phyloP scores from a whole-genome alignment of 2,113 vertebrate genomes.

The Nibea albiflora region DNA sequence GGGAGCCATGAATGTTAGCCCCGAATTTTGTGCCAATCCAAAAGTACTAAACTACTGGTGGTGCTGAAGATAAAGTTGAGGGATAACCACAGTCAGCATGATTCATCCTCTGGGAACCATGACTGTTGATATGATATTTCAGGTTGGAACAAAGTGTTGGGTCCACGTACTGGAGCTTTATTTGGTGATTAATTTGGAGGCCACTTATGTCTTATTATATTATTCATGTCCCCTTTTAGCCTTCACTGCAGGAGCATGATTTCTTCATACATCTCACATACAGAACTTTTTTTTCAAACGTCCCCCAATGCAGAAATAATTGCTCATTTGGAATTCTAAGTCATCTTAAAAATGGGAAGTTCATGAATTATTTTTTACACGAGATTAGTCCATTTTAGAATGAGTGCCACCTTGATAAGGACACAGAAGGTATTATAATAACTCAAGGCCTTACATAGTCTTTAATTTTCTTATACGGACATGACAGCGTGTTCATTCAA shows the following conservation, averaged over 20 bases:
- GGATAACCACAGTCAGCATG: no score
- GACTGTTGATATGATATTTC: no score
- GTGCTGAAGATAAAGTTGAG: no score
- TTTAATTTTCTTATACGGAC: constrained; percentile 37
- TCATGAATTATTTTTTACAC: constrained; percentile 34
- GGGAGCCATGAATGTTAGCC: not conserved
- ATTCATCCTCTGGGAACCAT: no score
- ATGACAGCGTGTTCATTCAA: constrained; percentile 27
- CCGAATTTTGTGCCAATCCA: no score
- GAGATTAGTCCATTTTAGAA: constrained; percentile 35
- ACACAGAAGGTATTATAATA: constrained; percentile 24
- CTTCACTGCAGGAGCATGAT: not conserved
- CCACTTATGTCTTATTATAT: no score
- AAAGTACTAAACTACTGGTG: no score
- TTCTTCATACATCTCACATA: not conserved
- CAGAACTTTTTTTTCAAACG: not conserved
- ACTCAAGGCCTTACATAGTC: constrained; percentile 32
- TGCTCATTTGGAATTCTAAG: constrained; percentile 8
- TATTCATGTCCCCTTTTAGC: no score
- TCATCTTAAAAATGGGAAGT: not conserved
- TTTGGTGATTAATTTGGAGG: no score
- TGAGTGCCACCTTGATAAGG: constrained; percentile 12
- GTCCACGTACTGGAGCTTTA: no score
- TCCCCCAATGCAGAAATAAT: not conserved
- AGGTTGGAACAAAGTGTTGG: no score